A percentile compares a stretch with the other conserved stretches of the same genome.
These are phyloP conservation scores for Drosophila micromelanica DNA, from an alignment of 1,140 invertebrate species.

Conservation along the genomic window DNA sequence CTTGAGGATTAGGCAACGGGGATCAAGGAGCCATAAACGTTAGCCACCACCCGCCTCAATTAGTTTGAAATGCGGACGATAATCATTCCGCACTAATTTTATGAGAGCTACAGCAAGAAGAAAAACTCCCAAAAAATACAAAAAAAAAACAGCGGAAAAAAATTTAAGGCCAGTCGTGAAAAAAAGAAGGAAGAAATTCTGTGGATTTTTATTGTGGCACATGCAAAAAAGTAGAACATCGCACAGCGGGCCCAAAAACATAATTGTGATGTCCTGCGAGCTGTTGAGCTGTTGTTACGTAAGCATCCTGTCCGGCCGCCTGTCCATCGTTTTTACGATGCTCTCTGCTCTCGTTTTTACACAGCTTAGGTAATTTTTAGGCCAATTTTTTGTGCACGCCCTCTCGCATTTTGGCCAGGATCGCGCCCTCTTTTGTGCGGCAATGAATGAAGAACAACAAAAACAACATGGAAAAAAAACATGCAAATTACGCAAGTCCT, in stretches of 20 bases:
- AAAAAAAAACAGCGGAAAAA: conserved; percentile 5
- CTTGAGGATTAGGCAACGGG: conserved; percentile 28
- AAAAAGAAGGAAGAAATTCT: too few relatives aligned
- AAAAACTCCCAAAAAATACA: neutral
- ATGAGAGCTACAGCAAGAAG: conserved; percentile 25
- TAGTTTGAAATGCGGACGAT: conserved; percentile 62
- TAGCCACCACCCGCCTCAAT: conserved; percentile 72
- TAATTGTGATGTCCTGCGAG: conserved; percentile 4
- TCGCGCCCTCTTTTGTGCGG: conserved; percentile 9
- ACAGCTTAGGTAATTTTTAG: conserved; percentile 77
- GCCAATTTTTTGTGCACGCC: conserved; percentile 58
- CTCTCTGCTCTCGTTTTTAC: conserved; percentile 56
- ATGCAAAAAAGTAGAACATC: conserved; percentile 67
- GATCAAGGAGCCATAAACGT: conserved; percentile 61
- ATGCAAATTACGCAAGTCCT: conserved; percentile 79
- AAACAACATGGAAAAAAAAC: conserved; percentile 51
- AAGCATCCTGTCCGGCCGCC: conserved; percentile 32
- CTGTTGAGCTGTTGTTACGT: conserved; percentile 41
- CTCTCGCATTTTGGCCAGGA: neutral
- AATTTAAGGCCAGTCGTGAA: conserved; percentile 29
- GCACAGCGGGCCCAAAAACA: conserved; percentile 37
- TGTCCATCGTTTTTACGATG: conserved; percentile 60
- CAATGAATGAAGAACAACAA: conserved; percentile 60
- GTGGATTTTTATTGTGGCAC: conserved; percentile 61
- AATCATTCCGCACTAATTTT: conserved; percentile 45